Conservation (phyloP, 2,113 vertebrate species). For the Diadophis punctatus region DNA sequence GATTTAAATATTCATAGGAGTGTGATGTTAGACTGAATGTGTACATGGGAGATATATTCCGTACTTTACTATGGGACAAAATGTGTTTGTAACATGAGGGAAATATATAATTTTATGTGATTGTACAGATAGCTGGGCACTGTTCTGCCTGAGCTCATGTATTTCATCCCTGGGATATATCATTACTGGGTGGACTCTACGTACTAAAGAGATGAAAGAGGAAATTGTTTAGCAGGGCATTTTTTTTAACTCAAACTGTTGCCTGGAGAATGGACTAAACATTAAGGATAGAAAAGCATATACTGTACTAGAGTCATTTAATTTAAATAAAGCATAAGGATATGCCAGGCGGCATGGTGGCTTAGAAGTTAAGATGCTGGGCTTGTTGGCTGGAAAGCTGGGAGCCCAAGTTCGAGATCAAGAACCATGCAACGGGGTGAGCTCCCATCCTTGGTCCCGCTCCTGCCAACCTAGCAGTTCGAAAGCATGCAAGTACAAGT, state of each 20-base stretch:
- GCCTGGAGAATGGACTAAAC: not conserved
- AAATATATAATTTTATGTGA: not conserved
- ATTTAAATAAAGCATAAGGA: not conserved
- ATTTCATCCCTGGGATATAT: not conserved
- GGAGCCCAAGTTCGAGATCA: no score
- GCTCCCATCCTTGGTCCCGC: no score
- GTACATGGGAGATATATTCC: not conserved
- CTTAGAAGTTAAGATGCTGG: no score
- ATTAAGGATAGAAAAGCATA: not conserved
- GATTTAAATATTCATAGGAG: not conserved
- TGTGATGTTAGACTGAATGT: not conserved
- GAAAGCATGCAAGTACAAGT: no score
- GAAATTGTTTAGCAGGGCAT: not conserved
- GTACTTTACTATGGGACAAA: not conserved
- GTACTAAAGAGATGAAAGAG: not conserved
- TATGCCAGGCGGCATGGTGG: not conserved
- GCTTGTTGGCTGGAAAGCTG: no score
- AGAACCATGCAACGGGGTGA: no score
- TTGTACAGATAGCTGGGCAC: not conserved
- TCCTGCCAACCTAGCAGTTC: no score
- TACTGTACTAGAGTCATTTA: not conserved
- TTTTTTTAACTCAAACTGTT: not conserved
- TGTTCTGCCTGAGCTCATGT: not conserved
- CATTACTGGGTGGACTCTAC: not conserved
- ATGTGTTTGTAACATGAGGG: not conserved